phyloP scores from a whole-genome alignment of 2,113 vertebrate genomes.

The Brevimyrus niger region DNA sequence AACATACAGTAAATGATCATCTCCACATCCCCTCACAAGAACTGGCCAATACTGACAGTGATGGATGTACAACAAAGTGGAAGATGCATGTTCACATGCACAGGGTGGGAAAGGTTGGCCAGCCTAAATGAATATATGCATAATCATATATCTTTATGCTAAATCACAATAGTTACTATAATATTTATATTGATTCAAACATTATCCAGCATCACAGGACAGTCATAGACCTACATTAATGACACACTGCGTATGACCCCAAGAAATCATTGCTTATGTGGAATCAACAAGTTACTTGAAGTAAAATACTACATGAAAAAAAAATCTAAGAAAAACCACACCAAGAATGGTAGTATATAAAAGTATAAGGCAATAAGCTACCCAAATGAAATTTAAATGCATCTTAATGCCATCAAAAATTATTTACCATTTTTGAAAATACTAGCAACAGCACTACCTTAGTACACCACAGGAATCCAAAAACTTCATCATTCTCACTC shows the following conservation, averaged over 20 bases:
- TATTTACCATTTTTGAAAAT: not conserved
- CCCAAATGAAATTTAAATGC: not conserved
- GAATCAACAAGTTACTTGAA: not conserved
- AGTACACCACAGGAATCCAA: not conserved
- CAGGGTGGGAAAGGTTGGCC: not conserved
- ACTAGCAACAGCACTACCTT: not conserved
- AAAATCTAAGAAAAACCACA: not conserved
- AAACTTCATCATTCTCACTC: not conserved
- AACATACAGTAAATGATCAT: not conserved
- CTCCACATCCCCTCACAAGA: not conserved
- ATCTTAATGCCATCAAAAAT: not conserved
- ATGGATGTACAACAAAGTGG: not conserved
- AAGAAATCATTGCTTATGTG: not conserved
- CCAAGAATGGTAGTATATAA: not conserved
- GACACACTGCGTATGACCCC: not conserved
- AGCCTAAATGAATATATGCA: not conserved
- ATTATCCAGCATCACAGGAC: not conserved
- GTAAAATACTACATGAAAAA: not conserved
- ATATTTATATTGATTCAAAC: not conserved
- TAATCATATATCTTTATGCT: not conserved
- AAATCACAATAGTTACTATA: not conserved
- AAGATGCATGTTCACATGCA: not conserved
- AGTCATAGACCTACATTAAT: not conserved
- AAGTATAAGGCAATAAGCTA: not conserved
- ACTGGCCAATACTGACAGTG: not conserved